Percentiles rank a stretch among this genome's conserved stretches.
Evolutionary conservation across 2,797 vertebrate species (phyloP).

Genomic region (Synanceia verrucosa): DNA sequence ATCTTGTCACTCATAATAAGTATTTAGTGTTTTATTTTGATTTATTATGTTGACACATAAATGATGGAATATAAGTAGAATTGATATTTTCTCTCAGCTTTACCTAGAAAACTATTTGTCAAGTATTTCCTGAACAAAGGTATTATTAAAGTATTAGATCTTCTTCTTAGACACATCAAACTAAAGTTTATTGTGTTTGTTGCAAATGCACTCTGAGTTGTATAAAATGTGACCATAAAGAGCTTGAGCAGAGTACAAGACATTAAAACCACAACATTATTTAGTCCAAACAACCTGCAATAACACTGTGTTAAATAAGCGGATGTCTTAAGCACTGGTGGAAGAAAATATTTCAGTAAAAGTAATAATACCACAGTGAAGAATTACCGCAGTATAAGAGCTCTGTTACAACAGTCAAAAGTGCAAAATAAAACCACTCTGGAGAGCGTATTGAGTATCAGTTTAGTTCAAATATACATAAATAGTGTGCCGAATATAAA

Average conservation of each 20-base stretch:
- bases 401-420: too few relatives aligned
- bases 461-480: too few relatives aligned
- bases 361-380: too few relatives aligned
- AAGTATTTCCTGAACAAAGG: not conserved
- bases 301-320: too few relatives aligned
- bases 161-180: not conserved
- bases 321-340: too few relatives aligned
- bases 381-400: too few relatives aligned
- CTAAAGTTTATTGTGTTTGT: not conserved
- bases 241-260: not conserved
- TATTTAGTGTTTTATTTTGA: not conserved
- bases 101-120: not conserved
- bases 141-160: not conserved
- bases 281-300: too few relatives aligned
- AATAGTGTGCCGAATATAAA: too few relatives aligned
- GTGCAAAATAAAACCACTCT: too few relatives aligned
- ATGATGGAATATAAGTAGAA: not conserved
- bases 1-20: not conserved
- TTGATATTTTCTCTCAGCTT: not conserved
- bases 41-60: not conserved
- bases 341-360: too few relatives aligned
- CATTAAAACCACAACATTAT: not conserved
- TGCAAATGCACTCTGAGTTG: not conserved
- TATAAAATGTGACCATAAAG: not conserved
- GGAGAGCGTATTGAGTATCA: too few relatives aligned